Evolutionary conservation across 1,140 invertebrate genomes (phyloP).

Genomic region (Atta texana): DNA sequence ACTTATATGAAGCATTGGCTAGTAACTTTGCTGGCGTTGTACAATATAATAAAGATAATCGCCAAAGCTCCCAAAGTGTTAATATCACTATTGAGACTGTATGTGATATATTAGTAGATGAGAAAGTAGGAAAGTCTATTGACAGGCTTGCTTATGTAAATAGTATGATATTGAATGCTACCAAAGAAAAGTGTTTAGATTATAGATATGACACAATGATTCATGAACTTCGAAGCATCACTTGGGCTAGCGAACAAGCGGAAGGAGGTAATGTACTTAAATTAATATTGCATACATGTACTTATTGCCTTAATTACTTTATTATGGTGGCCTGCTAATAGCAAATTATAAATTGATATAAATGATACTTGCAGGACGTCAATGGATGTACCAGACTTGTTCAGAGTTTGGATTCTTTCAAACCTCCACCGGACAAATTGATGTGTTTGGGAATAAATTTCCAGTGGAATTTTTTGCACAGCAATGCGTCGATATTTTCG

Average conservation of each 20-base stretch:
- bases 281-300: constrained; percentile 1
- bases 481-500: constrained; percentile 95
- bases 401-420: constrained; percentile 98
- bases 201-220: constrained; percentile 94
- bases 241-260: constrained; percentile 88
- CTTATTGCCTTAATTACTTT: constrained; percentile 18
- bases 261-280: constrained; percentile 88
- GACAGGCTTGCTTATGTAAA: constrained; percentile 92
- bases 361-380: constrained; percentile 87
- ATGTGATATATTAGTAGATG: constrained; percentile 92
- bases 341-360: background rate
- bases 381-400: constrained; percentile 98
- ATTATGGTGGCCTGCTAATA: background rate
- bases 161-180: constrained; percentile 89
- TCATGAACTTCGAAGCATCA: constrained; percentile 89
- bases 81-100: constrained; percentile 93
- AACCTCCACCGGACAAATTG: constrained; percentile 91
- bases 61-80: constrained; percentile 88
- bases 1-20: constrained; percentile 93
- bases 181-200: constrained; percentile 93
- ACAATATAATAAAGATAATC: constrained; percentile 98
- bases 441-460: constrained; percentile 93
- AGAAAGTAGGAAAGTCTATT: constrained; percentile 87
- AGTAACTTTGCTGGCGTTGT: constrained; percentile 95
- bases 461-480: constrained; percentile 92